A percentile compares a stretch with the other conserved stretches of the same genome.
phyloP scores from a whole-genome alignment of 2,888 invertebrate genomes.

The Ametastegia equiseti region DNA sequence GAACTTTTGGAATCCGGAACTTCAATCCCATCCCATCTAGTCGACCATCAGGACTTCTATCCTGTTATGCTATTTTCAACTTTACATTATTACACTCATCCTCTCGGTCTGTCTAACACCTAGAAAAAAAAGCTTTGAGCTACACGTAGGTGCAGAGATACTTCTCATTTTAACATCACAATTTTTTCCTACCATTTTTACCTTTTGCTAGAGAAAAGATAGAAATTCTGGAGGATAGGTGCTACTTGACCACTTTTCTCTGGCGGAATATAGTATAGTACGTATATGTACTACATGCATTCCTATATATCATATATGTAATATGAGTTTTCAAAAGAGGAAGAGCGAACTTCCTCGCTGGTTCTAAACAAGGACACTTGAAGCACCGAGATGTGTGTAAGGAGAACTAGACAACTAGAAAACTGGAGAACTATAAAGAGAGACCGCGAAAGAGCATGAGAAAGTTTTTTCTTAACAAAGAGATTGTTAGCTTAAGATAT shows the following conservation, averaged over 20 bases:
- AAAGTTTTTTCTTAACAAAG: conserved; percentile 54
- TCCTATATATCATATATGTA: no score
- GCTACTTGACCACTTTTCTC: conserved; percentile 26
- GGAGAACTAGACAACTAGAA: background rate
- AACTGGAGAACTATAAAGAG: background rate
- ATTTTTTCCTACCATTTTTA: background rate
- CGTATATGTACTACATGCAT: no score
- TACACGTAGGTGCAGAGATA: background rate
- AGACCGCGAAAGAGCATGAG: background rate
- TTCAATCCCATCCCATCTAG: no score
- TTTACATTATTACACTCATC: background rate
- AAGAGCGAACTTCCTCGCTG: background rate
- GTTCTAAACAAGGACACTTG: conserved; percentile 19
- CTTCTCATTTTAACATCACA: background rate
- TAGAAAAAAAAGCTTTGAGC: background rate
- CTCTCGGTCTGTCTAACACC: background rate
- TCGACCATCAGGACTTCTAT: background rate
- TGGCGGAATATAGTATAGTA: no score
- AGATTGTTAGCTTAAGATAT: conserved; percentile 50
- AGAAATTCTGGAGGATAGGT: background rate
- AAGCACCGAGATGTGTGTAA: background rate
- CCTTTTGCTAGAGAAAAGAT: background rate
- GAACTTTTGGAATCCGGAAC: no score
- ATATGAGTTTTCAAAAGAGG: background rate
- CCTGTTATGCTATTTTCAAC: background rate